phyloP scores from a whole-genome alignment of 2,888 invertebrate genomes.

The Unio pictorum region DNA sequence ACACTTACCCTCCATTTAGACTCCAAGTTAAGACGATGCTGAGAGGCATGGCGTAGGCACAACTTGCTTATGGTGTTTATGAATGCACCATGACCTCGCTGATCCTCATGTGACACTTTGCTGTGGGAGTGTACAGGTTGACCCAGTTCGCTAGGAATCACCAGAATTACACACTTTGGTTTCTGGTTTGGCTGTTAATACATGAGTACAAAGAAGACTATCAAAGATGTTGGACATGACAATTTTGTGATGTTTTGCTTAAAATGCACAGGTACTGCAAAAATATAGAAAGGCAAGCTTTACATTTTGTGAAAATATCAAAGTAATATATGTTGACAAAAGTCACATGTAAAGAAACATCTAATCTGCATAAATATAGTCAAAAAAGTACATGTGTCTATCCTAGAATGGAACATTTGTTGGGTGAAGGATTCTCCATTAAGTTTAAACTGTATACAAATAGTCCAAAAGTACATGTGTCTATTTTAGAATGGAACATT shows the following conservation, averaged over 20 bases:
- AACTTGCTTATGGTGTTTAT: constrained; percentile 42
- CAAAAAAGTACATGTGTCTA: not conserved
- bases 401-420: not conserved
- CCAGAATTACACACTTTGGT: constrained; percentile 42
- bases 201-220: not conserved
- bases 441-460: too few species aligned
- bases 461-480: too few species aligned
- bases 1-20: constrained; percentile 48
- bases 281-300: too few species aligned
- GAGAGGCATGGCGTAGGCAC: constrained; percentile 51
- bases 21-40: constrained; percentile 33
- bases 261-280: too few species aligned
- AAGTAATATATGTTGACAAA: not conserved
- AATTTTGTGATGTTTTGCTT: not conserved
- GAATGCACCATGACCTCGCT: constrained; percentile 44
- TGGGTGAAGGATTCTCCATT: too few species aligned
- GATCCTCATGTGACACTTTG: constrained; percentile 34
- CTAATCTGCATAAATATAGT: not conserved
- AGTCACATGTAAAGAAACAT: not conserved
- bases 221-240: not conserved
- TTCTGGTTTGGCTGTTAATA: constrained; percentile 30
- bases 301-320: too few species aligned
- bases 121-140: constrained; percentile 34
- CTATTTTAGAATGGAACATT: too few species aligned
- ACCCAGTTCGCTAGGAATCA: constrained; percentile 48